Evolutionary conservation across 2,113 vertebrate species (phyloP).

Genomic region (Capricornis sumatraensis): DNA sequence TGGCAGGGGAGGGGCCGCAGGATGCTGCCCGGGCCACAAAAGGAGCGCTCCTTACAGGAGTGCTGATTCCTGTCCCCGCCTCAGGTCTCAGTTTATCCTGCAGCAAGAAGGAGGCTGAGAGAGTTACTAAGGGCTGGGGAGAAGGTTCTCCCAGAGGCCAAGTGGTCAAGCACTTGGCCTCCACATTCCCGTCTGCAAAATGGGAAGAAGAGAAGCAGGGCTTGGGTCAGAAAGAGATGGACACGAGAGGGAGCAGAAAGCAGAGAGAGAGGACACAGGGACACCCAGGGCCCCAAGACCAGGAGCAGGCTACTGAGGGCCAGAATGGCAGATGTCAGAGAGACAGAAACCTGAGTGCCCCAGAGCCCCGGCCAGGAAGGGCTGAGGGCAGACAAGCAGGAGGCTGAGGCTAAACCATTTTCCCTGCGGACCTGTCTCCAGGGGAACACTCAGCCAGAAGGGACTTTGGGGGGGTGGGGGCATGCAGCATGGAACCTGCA

Average conservation of each 20-base stretch:
- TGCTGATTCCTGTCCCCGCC: conserved; percentile 10
- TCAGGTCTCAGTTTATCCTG: conserved; percentile 50
- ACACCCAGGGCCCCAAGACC: not conserved
- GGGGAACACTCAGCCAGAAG: not conserved
- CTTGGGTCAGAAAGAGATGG: not conserved
- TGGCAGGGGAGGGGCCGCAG: conserved; percentile 40
- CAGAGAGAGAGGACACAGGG: not conserved
- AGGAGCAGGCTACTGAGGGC: not conserved
- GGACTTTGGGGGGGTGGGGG: not conserved
- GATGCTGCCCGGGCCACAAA: conserved; percentile 64
- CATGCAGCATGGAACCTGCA: not conserved
- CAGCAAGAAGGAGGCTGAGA: not conserved
- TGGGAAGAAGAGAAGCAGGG: not conserved
- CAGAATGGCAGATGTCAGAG: not conserved
- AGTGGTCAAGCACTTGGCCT: not conserved
- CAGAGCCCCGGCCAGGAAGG: not conserved
- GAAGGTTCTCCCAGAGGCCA: not conserved
- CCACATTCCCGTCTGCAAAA: conserved; percentile 11
- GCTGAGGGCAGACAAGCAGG: not conserved
- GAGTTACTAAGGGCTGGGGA: not conserved
- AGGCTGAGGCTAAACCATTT: not conserved
- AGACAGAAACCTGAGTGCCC: not conserved
- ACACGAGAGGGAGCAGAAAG: not conserved
- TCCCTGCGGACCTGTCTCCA: not conserved
- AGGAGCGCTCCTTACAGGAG: conserved; percentile 51